Evolutionary conservation across 2,113 vertebrate species (phyloP), one percentile per base, ranked within the genome.

Genomic region (Perognathus longimembris): DNA sequence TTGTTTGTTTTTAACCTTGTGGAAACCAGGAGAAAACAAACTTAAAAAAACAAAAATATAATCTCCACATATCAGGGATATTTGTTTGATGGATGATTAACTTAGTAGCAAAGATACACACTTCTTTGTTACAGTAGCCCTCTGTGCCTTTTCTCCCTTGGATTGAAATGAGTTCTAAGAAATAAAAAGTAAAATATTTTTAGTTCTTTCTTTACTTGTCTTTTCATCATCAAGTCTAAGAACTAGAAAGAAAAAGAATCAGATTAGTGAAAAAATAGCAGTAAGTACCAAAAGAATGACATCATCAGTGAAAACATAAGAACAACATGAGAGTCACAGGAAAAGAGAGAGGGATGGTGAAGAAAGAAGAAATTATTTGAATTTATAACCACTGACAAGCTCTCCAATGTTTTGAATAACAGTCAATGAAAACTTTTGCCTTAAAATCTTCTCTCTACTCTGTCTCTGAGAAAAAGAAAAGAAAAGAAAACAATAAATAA

Each of bases 41-140:
- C 6, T 14, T 10, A 14, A 59, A 59, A 59, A 59, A 14, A 73
- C 26, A 45, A 24, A 18, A 75, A 14, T 3, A 5, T 75, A 15
- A 32, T 32, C 34, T 88, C 42, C 30, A 76, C 61, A 30, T 73
- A 21, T 7, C 4, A 64, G 32, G 4, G 30, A 10, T 14, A 28
- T 57, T 2, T 3, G 21, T n/a, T 94, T 54, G 5, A 64, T 21
- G 18, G 7, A 0, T 34, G 17, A 36, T 24, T 21, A 0, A 0
- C 40, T 90, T 36, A 34, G 3, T 67, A 71, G 57, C 6, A 64
- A 1, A 64, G 0, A 12, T 32, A 3, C 30, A 36, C 8, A 63
- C 4, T 0, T 0, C 18, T 20, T 10, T 71, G 1, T 14, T 84
- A 10, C 45, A 45, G 45, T 10, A 45, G 11, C 20, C 17, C 17